phyloP scores from a whole-genome alignment of 2,888 invertebrate genomes.

The Ochropacha duplaris region DNA sequence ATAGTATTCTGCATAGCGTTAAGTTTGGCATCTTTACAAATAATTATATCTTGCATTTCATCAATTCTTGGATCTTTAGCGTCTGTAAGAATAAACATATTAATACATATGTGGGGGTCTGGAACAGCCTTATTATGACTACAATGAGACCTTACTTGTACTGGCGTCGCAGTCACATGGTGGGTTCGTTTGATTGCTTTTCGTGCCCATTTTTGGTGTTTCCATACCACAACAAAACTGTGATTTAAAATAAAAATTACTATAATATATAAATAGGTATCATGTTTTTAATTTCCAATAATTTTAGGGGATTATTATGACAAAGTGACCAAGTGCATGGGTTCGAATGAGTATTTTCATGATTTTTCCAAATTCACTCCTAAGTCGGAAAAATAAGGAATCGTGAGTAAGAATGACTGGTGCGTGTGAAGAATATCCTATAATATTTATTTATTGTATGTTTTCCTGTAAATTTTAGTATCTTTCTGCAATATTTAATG shows the following conservation, averaged over 20 bases:
- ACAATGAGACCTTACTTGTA: constrained; percentile 47
- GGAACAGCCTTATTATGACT: constrained; percentile 1
- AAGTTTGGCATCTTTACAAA: constrained; percentile 72
- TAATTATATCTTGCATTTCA: constrained; percentile 63
- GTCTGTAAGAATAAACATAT: constrained; percentile 37
- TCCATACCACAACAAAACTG: constrained; percentile 40
- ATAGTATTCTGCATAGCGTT: constrained; percentile 73
- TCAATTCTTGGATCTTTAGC: constrained; percentile 60
- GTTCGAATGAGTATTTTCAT: no score
- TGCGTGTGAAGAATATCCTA: no score
- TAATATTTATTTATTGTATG: no score
- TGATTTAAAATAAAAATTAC: neutral
- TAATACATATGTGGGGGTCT: neutral
- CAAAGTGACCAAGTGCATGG: no score
- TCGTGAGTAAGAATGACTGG: no score
- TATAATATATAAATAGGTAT: neutral
- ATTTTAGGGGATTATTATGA: no score
- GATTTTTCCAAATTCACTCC: no score
- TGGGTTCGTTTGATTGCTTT: constrained; percentile 39
- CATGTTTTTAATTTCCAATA: no score
- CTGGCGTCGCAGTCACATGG: constrained; percentile 36
- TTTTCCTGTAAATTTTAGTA: no score
- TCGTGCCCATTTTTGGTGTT: constrained; percentile 33
- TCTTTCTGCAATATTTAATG: no score
- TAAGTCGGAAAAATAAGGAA: no score